Evolutionary conservation across 2,888 invertebrate species (phyloP).

Genomic region (Caenorhabditis zanzibari): DNA sequence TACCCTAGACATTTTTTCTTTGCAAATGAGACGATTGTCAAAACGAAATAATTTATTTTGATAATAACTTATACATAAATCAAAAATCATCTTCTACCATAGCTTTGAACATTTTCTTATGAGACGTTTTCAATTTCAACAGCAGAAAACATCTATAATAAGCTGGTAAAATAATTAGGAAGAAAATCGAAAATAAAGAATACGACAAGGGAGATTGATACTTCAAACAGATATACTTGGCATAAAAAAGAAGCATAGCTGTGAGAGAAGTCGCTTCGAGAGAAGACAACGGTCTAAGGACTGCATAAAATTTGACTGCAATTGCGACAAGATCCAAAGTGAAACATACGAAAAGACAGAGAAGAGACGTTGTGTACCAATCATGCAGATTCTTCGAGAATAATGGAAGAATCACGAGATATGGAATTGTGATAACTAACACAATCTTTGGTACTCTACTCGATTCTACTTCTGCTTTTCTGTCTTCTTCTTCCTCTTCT

Average conservation of each 20-base stretch:
- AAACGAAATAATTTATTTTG: conserved; percentile 12
- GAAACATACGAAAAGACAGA: conserved; percentile 39
- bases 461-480: conserved; percentile 36
- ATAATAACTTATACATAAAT: neutral
- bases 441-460: conserved; percentile 34
- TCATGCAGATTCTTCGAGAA: conserved; percentile 47
- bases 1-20: neutral
- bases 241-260: conserved; percentile 45
- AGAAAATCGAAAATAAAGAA: conserved; percentile 30
- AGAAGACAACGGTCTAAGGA: conserved; percentile 41
- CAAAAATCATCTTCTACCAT: conserved; percentile 53
- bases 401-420: conserved; percentile 42
- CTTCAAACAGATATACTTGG: conserved; percentile 40
- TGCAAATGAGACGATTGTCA: neutral
- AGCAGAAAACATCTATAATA: conserved; percentile 51
- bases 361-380: conserved; percentile 48
- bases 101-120: conserved; percentile 51
- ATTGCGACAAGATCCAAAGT: conserved; percentile 50
- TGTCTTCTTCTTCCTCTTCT: conserved; percentile 43
- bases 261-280: conserved; percentile 40
- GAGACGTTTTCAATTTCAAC: conserved; percentile 44
- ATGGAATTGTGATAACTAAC: conserved; percentile 42
- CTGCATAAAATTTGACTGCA: conserved; percentile 29
- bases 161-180: conserved; percentile 26
- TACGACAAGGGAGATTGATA: conserved; percentile 27